These are phyloP conservation scores for Pheosia gnoma DNA, from an alignment of 2,888 invertebrate species.

Conservation along the genomic window DNA sequence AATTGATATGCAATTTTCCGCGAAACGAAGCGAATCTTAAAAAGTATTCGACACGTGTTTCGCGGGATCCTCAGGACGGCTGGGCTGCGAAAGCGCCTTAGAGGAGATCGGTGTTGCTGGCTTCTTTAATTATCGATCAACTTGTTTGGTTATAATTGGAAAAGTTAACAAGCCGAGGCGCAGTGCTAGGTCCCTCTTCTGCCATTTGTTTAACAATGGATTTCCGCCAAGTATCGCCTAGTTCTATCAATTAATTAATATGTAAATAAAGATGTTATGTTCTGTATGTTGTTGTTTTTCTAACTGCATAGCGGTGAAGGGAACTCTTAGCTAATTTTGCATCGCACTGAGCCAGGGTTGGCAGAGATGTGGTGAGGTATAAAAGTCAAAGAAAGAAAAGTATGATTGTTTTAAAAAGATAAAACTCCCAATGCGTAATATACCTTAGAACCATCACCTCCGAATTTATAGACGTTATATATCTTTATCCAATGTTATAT, in stretches of 20 bases:
- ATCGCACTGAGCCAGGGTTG: background rate
- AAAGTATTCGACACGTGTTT: too few species aligned
- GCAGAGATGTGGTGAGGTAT: background rate
- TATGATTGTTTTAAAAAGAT: background rate
- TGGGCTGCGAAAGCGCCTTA: too few species aligned
- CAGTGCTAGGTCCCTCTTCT: too few species aligned
- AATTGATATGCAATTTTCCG: too few species aligned
- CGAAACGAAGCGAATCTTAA: too few species aligned
- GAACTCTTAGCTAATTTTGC: background rate
- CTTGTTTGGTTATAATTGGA: background rate
- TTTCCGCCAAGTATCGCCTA: too few species aligned
- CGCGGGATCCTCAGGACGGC: too few species aligned
- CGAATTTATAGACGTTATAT: too few species aligned
- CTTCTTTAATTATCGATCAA: conserved; percentile 15
- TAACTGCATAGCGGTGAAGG: conserved; percentile 17
- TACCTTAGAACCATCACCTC: too few species aligned
- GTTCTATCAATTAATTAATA: conserved; percentile 22
- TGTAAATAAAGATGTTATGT: conserved; percentile 70
- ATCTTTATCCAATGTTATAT: too few species aligned
- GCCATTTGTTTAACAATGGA: too few species aligned
- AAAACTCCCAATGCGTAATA: background rate
- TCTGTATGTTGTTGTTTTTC: conserved; percentile 45
- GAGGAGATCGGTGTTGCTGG: conserved; percentile 3
- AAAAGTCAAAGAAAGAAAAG: background rate
- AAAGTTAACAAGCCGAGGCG: too few species aligned